Evolutionary conservation across 2,888 invertebrate species (phyloP).

Genomic region (Nysson spinosus): DNA sequence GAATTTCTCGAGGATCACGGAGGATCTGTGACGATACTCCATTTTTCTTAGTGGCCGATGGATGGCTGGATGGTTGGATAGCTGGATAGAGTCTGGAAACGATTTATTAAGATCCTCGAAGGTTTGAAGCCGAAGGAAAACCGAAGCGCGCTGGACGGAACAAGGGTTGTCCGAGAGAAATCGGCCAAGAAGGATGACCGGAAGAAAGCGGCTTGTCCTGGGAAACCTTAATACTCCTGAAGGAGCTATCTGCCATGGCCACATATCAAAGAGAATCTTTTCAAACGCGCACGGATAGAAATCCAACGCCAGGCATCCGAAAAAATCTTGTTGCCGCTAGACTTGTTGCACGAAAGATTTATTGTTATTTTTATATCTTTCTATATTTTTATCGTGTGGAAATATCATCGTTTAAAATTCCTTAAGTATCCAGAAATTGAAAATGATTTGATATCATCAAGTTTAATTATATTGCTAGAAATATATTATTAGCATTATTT

Average conservation of each 20-base stretch:
- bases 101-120: conserved; percentile 56
- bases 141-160: conserved; percentile 18
- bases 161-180: conserved; percentile 2
- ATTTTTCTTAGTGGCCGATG: conserved; percentile 40
- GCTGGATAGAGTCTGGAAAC: conserved; percentile 34
- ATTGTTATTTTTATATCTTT: not conserved
- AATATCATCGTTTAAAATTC: too few relatives aligned
- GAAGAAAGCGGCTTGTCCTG: conserved; percentile 36
- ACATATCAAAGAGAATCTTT: conserved; percentile 39
- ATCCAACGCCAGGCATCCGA: conserved; percentile 25
- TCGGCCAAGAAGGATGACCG: conserved; percentile 36
- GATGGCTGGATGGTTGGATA: too few relatives aligned
- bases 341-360: conserved; percentile 33
- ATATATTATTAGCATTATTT: too few relatives aligned
- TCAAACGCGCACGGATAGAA: conserved; percentile 20
- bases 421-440: too few relatives aligned
- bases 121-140: conserved; percentile 42
- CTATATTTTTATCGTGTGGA: not conserved
- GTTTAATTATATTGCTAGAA: too few relatives aligned
- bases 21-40: conserved; percentile 36
- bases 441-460: too few relatives aligned
- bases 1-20: conserved; percentile 39
- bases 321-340: conserved; percentile 37
- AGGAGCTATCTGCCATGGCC: conserved; percentile 16
- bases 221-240: conserved; percentile 35